Evolutionary conservation across 2,888 invertebrate genomes (phyloP).

Genomic region (Cylloceria caligata): DNA sequence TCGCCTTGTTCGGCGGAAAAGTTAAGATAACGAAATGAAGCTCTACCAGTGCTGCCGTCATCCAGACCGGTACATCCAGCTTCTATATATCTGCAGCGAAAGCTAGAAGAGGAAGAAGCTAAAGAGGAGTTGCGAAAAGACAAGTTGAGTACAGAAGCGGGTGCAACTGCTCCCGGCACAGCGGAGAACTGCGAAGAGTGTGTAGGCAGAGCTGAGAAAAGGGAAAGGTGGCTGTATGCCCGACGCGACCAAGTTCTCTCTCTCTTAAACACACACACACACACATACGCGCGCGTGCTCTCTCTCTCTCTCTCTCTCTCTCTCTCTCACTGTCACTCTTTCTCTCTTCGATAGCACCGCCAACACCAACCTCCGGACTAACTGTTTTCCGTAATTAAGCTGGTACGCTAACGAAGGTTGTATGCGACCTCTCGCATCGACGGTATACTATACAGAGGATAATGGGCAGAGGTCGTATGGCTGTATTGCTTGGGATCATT

Average conservation of each 20-base stretch:
- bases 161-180: conserved; percentile 17
- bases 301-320: neutral
- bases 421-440: conserved; percentile 37
- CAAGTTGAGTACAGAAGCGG: conserved; percentile 16
- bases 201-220: neutral
- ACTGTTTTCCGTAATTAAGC: conserved; percentile 68
- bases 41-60: neutral
- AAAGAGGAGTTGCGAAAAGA: conserved; percentile 7
- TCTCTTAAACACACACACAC: too few relatives aligned
- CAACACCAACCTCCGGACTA: conserved; percentile 45
- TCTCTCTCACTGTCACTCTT: neutral
- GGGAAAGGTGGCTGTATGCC: conserved; percentile 17
- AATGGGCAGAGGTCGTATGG: conserved; percentile 39
- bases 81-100: neutral
- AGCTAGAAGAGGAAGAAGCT: conserved; percentile 17
- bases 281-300: too few relatives aligned
- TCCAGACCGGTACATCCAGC: conserved; percentile 1
- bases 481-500: neutral
- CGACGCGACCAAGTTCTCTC: neutral
- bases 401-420: conserved; percentile 64
- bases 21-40: conserved; percentile 60
- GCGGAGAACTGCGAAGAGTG: neutral
- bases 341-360: conserved; percentile 19
- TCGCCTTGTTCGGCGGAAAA: conserved; percentile 51
- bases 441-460: conserved; percentile 16